These are phyloP conservation scores for Petrocephalus zakoni DNA, from an alignment of 2,113 vertebrate genomes.

Conservation along the genomic window DNA sequence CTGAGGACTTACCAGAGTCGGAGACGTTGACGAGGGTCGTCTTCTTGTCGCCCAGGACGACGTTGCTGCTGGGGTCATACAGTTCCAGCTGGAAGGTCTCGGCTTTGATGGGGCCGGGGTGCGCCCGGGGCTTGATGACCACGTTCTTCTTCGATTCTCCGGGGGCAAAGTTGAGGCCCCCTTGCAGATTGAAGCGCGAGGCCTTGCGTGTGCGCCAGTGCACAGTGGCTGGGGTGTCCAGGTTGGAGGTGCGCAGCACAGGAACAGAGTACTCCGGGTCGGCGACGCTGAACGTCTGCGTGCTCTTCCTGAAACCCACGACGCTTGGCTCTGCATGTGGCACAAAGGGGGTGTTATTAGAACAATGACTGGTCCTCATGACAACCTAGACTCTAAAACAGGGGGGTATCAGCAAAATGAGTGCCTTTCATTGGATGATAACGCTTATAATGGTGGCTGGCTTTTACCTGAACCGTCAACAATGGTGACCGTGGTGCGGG, in stretches of 20 bases:
- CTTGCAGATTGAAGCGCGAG: constrained; percentile 48
- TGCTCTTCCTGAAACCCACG: constrained; percentile 59
- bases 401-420: not conserved
- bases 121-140: constrained; percentile 44
- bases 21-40: constrained; percentile 52
- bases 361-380: not conserved
- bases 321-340: constrained; percentile 51
- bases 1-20: constrained; percentile 41
- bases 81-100: constrained; percentile 63
- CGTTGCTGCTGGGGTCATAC: constrained; percentile 56
- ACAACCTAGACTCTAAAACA: not conserved
- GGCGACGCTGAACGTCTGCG: constrained; percentile 51
- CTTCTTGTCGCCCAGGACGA: constrained; percentile 54
- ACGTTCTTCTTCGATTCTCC: constrained; percentile 61
- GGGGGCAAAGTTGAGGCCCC: constrained; percentile 51
- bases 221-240: constrained; percentile 45
- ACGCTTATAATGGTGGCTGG: not conserved
- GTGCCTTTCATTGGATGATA: not conserved
- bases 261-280: constrained; percentile 56
- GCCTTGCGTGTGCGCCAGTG: constrained; percentile 61
- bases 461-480: constrained; percentile 58
- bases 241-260: constrained; percentile 55
- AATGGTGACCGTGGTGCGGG: constrained; percentile 77
- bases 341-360: not conserved
- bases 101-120: constrained; percentile 39